Evolutionary conservation across 2,113 vertebrate genomes (phyloP).

Genomic region (Sprattus sprattus): DNA sequence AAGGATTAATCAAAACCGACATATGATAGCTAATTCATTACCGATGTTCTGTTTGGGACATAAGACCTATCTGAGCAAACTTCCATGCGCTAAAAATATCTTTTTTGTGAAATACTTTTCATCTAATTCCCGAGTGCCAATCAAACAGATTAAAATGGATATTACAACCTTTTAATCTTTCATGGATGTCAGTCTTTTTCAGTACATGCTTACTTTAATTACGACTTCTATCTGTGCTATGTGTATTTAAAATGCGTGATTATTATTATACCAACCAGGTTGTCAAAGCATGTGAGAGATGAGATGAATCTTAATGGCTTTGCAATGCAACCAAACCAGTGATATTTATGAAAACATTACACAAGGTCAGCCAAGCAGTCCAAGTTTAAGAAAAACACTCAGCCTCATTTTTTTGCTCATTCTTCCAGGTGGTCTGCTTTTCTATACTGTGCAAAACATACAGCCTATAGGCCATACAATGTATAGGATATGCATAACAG

Average conservation of each 20-base stretch:
- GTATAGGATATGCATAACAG: not conserved
- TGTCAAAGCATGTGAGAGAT: not conserved
- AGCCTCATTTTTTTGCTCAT: not conserved
- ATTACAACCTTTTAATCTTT: not conserved
- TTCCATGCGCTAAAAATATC: not conserved
- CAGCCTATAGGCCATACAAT: not conserved
- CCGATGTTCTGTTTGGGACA: not conserved
- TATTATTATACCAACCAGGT: not conserved
- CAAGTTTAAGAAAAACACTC: not conserved
- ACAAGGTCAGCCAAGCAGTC: not conserved
- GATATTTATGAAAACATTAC: slow-evolving; percentile 1
- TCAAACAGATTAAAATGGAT: not conserved
- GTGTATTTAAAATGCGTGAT: not conserved
- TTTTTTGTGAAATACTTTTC: not conserved
- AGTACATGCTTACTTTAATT: not conserved
- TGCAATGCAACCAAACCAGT: slow-evolving; percentile 6
- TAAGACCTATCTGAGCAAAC: not conserved
- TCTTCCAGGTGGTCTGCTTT: not conserved
- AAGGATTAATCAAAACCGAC: not conserved
- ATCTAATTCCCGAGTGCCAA: not conserved
- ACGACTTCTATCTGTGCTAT: not conserved
- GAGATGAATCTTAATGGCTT: not conserved
- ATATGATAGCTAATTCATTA: not conserved
- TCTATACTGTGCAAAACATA: not conserved
- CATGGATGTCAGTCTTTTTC: not conserved